Evolutionary conservation across 2,888 invertebrate genomes (phyloP), one percentile per base, ranked within the genome.

Genomic region (Platycnemis pennipes): DNA sequence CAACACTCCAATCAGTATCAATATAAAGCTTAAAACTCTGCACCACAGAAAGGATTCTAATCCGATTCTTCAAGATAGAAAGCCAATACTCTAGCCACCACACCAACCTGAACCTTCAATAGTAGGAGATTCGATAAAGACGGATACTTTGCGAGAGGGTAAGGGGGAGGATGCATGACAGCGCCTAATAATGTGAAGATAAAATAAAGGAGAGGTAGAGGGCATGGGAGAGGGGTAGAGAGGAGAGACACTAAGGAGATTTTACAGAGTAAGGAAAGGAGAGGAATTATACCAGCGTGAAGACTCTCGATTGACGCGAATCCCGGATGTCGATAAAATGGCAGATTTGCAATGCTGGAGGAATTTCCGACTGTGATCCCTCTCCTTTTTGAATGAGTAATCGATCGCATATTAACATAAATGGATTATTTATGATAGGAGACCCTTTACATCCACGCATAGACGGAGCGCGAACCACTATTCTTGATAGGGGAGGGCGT

Each of bases 241-340:
- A 26, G 63, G 63, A 63, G n/a, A 26, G 63, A 63, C 26, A n/a
- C 63, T 77, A 37, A 77, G 37, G 63, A 37, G 13, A 13, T 37
- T 37, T 77, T 77, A 77, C 31, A 22, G 13, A 11, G 31, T 7
- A 63, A 63, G 26, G 63, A n/a, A n/a, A 26, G 31, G 37, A 13
- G 77, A 37, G 37, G n/a, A 63, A 37, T 11, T 77, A 26, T 37
- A 5, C 31, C 77, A 37, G 37, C 13, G 37, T 13, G 77, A 77
- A 37, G 31, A 16, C 37, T 16, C 13, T 26, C 77, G 77, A 77
- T 31, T 31, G 16, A 77, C 77, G 37, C 8, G 77, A 37, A 77
- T 16, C 16, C 77, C 77, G 77, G 77, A 77, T 77, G 31, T 37
- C 77, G 77, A 77, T 37, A 77, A 77, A 77, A 77, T 37, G 77